Base-by-base conservation (phyloP, 53 echinoderm and acorn worm genomes). In the Antedon mediterranea region DNA sequence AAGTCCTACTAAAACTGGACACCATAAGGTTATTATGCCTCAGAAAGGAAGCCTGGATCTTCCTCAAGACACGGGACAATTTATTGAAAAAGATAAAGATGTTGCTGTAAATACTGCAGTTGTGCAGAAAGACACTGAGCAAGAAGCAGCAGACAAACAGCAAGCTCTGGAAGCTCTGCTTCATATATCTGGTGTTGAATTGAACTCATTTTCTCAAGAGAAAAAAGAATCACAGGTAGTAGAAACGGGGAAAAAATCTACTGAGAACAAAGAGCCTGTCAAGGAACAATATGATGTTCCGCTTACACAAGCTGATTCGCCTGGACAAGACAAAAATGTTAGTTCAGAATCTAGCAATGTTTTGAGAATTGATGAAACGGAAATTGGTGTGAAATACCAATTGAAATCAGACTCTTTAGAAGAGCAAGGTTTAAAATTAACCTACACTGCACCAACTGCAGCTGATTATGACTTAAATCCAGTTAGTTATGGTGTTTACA, bases 151-250 rank as follows among this genome's bases (percentile, higher is more conserved):
- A 23, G 79, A 83, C 30, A 89, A 91, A 71, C 87, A 95, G 73
- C 88, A 98, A 32, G 98, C 98, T 11, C 73, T 98, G 4, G 98
- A 98, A 74, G 98, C 98, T 32, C 81, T 98, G 78, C 80, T 98
- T 27, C 89, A 92, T 43, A 98, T 98, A 37, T 93, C 92, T 26
- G 89, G 86, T 72, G 87, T 84, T 29, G 98, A 98, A 73, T 79
- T 98, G 9, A 78, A 85, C 72, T 89, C 86, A 44, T 92, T 91
- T 83, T 91, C 30, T 31, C 31, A 74, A 81, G 74, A 77, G 28
- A n/a, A 75, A 41, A 32, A 81, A 30, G 31, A 70, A 31, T 34
- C 43, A 32, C 30, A 9, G 76, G 23, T 28, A 34, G 20, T 32
- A 0, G 75, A 43, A 57, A 37, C 84, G 57, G 44, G 41, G 34